phyloP scores from a whole-genome alignment of 1,140 invertebrate genomes.

The Micrasema longulum region DNA sequence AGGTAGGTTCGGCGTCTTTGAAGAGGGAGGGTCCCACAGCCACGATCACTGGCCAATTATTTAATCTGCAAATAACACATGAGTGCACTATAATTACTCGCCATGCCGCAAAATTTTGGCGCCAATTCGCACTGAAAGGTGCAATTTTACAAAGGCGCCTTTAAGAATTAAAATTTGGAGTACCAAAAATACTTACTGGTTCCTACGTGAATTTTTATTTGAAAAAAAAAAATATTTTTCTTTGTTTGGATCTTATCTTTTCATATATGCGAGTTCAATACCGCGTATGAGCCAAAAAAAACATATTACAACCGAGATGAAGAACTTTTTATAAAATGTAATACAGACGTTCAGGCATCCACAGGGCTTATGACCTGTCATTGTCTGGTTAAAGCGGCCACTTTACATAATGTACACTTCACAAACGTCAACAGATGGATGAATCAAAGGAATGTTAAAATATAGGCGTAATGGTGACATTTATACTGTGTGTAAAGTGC shows the following conservation, averaged over 20 bases:
- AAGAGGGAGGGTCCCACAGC: background rate
- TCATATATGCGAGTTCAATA: no score
- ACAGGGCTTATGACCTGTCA: no score
- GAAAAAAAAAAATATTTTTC: background rate
- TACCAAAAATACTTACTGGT: background rate
- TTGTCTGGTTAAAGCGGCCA: no score
- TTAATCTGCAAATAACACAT: constrained; percentile 10
- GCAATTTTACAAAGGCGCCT: constrained; percentile 28
- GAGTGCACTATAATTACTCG: constrained; percentile 26
- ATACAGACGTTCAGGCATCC: no score
- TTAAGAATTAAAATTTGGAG: background rate
- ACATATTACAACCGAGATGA: no score
- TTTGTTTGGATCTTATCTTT: background rate
- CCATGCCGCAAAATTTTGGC: constrained; percentile 25
- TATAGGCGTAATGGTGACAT: no score
- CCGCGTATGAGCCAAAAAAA: background rate
- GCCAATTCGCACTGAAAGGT: constrained; percentile 21
- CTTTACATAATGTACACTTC: no score
- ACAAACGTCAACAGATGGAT: no score
- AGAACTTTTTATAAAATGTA: no score
- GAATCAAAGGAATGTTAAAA: no score
- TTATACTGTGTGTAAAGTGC: no score
- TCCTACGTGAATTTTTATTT: background rate
- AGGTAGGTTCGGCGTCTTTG: background rate
- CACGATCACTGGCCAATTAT: constrained; percentile 8